Evolutionary conservation across 2,797 vertebrate species (phyloP).

Genomic region (Selene dorsalis): DNA sequence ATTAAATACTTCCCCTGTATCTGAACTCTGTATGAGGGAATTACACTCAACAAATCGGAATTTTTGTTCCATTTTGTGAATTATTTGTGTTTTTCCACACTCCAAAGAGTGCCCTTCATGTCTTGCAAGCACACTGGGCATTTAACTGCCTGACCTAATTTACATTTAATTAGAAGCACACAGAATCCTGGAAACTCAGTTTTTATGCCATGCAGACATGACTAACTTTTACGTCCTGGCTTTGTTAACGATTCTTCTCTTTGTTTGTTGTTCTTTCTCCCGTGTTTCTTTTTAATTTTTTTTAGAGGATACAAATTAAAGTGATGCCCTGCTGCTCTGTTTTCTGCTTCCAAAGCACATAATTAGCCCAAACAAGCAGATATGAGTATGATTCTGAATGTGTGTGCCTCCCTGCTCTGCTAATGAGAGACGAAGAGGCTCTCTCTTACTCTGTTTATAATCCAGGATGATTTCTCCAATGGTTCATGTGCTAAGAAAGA

Average conservation of each 20-base stretch:
- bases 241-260: slow-evolving; percentile 65
- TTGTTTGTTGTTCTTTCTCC: slow-evolving; percentile 49
- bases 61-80: slow-evolving; percentile 36
- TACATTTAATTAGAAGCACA: slow-evolving; percentile 71
- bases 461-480: slow-evolving; percentile 76
- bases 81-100: slow-evolving; percentile 21
- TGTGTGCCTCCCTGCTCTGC: slow-evolving; percentile 63
- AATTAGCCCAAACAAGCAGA: slow-evolving; percentile 84
- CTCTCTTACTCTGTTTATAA: slow-evolving; percentile 81
- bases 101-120: slow-evolving; percentile 22
- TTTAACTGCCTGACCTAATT: slow-evolving; percentile 67
- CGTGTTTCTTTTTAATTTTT: slow-evolving; percentile 52
- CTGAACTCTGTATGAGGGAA: not conserved
- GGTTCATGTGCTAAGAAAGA: slow-evolving; percentile 77
- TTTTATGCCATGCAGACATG: slow-evolving; percentile 61
- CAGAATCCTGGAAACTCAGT: slow-evolving; percentile 46
- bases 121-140: slow-evolving; percentile 41
- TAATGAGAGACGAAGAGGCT: slow-evolving; percentile 79
- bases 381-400: slow-evolving; percentile 77
- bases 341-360: slow-evolving; percentile 80
- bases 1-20: not conserved
- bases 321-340: slow-evolving; percentile 79
- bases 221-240: slow-evolving; percentile 68
- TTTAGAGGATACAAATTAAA: slow-evolving; percentile 78
- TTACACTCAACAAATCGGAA: slow-evolving; percentile 29